These are phyloP conservation scores for Eristalis arbustorum DNA, from an alignment of 2,888 invertebrate species.

Conservation along the genomic window DNA sequence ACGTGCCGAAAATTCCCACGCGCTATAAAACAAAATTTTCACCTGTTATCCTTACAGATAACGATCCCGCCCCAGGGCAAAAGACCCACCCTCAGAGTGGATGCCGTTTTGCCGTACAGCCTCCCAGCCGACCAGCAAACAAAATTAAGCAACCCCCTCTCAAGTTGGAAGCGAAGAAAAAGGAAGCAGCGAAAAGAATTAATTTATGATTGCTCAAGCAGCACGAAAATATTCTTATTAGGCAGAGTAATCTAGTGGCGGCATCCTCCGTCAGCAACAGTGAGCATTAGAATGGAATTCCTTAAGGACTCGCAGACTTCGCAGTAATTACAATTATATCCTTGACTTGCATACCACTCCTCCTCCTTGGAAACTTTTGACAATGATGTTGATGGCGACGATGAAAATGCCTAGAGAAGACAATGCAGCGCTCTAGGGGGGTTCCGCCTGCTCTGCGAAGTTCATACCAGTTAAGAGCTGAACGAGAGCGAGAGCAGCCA, in stretches of 20 bases:
- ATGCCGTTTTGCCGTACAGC: neutral
- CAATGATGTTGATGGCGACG: conserved; percentile 62
- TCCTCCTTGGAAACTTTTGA: conserved; percentile 42
- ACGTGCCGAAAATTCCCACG: conserved; percentile 66
- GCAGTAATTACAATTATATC: conserved; percentile 76
- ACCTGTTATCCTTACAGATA: conserved; percentile 78
- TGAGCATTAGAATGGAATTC: conserved; percentile 60
- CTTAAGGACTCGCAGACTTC: conserved; percentile 66
- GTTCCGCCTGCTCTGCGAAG: conserved; percentile 25
- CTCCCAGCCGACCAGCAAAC: neutral
- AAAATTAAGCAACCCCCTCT: conserved; percentile 43
- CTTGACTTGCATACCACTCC: conserved; percentile 45
- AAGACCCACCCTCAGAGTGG: neutral
- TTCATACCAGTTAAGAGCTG: conserved; percentile 31
- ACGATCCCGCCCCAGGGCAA: conserved; percentile 76
- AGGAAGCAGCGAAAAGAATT: conserved; percentile 49
- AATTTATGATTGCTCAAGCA: conserved; percentile 68
- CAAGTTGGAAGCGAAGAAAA: neutral
- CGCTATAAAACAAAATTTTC: conserved; percentile 68
- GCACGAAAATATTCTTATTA: conserved; percentile 63
- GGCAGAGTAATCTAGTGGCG: conserved; percentile 12
- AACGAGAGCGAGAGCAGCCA: conserved; percentile 44
- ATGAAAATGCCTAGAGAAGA: conserved; percentile 53
- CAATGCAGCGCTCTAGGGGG: conserved; percentile 19
- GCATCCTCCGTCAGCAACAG: conserved; percentile 11